Conservation (phyloP, 2,888 invertebrate species). For the Coenonympha glycerion region DNA sequence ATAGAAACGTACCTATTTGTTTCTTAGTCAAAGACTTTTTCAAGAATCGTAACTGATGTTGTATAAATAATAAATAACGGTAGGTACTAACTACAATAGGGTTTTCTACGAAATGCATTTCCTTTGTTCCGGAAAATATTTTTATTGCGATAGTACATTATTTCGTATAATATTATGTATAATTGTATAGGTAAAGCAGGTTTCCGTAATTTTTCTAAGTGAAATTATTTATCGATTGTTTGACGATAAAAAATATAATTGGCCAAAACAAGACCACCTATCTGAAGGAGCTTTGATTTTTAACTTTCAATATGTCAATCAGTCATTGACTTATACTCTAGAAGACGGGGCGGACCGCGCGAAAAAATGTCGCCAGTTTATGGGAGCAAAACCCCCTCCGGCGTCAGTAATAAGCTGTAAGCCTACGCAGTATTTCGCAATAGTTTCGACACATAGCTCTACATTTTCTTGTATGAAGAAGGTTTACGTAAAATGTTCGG, state of each 20-base stretch:
- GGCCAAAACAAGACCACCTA: no score
- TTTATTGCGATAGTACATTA: constrained; percentile 1
- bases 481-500: no score
- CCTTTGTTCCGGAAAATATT: constrained; percentile 4
- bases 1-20: neutral
- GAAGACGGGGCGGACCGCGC: no score
- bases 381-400: no score
- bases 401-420: no score
- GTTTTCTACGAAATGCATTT: constrained; percentile 9
- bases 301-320: no score
- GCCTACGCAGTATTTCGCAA: no score
- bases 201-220: neutral
- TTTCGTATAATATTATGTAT: constrained; percentile 6
- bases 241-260: neutral
- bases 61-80: constrained; percentile 15
- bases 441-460: no score
- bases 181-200: neutral
- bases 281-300: no score
- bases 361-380: no score
- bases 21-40: constrained; percentile 3
- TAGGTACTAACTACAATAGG: neutral
- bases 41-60: constrained; percentile 7
- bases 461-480: no score
- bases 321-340: no score
- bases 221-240: neutral